Base-by-base conservation (phyloP, 2,113 vertebrate genomes). In the Cygnus buccinator region DNA sequence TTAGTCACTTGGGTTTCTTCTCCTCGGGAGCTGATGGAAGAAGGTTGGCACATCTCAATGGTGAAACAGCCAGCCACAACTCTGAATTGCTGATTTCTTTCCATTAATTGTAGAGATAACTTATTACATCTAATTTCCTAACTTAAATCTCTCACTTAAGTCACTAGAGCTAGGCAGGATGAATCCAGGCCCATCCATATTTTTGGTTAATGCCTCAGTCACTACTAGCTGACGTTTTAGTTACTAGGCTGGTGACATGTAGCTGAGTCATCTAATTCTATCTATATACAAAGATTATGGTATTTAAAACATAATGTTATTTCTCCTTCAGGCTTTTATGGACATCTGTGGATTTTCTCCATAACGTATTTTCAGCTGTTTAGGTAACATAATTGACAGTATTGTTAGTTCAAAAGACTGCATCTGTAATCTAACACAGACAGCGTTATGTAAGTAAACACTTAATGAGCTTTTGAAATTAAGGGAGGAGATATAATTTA, bases 331-430 rank as follows among this genome's bases (percentile, higher is more conserved):
- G 44, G 33, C 10, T 65, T 17, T 70, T 76, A 12, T 7, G 12
- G 57, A 59, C 31, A 74, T 85, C 29, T 87, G 48, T 76, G 29
- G 20, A 41, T 84, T 95, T 94, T 91, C 62, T 85, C 19, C 10
- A 17, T n/a, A 66, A 54, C 11, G 37, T 29, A 79, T 89, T 95
- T 95, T 88, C 78, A 95, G 44, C 14, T 80, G 31, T 82, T 89
- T 73, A 93, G 78, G 75, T 83, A 90, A 76, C 50, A 70, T 85
- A 90, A 66, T 79, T 79, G 35, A 9, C 21, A 89, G 44, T 71
- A 88, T 50, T 95, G 35, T 54, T 80, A 41, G 10, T 59, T 73
- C 94, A 67, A 91, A 93, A 91, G 74, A 83, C 26, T 83, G 12
- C 21, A 55, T 70, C 25, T 86, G 37, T 74, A 83, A 70, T 71